Evolutionary conservation across 2,888 invertebrate species (phyloP), one percentile per base, ranked within the genome.

Genomic region (Chironomus riparius): DNA sequence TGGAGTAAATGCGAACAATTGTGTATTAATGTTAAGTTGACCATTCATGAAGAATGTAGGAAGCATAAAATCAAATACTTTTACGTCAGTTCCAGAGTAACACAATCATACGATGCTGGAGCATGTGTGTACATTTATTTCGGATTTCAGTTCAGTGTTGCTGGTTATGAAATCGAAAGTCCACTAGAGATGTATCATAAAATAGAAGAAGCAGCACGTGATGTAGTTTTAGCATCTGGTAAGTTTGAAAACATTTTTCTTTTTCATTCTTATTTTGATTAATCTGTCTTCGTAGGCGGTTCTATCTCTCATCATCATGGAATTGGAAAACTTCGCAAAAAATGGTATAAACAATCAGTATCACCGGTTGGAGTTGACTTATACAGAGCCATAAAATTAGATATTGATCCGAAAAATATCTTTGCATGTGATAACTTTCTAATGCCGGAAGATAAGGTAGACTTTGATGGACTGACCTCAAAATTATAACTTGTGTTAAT

Each of bases 261-360:
- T 3, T 3, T 24, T 24, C 3, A 24, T 3, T 24, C 3, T 24
- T n/a, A n/a, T 61, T 70, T 50, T 69, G 24, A 56, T 13, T 10
- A 18, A 3, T 69, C 47, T 47, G 21, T 48, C 10, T 47, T 2
- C 5, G 2, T 18, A 70, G 84, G 85, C 12, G 89, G 89, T 21
- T 96, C 95, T 78, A 88, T 98, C 79, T 97, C 97, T 0, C 98
- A 98, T 85, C 98, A 98, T 83, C 98, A 98, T 82, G 98, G 98
- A 0, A 91, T 98, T 13, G 98, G 98, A 0, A 99, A 99, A 84
- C 86, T 93, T 77, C 88, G 98, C 15, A 91, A 92, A 79, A 90
- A 90, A 80, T 99, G 96, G 93, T 92, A 98, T 82, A 86, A 88
- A 4, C 86, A 88, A 75, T 93, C 95, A 0, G 92, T 98, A 2